These are phyloP conservation scores for Drosophila subquinaria DNA, from an alignment of 2,888 invertebrate species.

Conservation along the genomic window DNA sequence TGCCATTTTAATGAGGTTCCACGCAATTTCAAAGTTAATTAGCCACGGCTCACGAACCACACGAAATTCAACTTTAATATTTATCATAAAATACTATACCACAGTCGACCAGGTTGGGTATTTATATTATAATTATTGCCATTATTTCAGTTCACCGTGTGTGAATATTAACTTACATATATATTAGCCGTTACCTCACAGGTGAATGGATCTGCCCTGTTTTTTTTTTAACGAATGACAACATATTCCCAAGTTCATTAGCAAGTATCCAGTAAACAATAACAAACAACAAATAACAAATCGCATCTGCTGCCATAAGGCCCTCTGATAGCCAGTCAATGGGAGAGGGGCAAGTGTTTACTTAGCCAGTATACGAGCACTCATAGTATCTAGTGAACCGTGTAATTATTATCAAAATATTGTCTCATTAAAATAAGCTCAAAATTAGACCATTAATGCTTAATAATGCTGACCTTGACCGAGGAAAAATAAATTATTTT, in stretches of 20 bases:
- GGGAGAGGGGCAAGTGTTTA: background rate
- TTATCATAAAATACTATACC: conserved; percentile 34
- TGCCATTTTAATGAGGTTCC: conserved; percentile 44
- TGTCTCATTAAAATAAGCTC: background rate
- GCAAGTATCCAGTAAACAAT: conserved; percentile 33
- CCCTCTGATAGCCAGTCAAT: conserved; percentile 1
- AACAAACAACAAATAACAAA: conserved; percentile 19
- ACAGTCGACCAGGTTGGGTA: background rate
- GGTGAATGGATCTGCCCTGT: conserved; percentile 49
- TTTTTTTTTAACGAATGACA: conserved; percentile 35
- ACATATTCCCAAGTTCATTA: conserved; percentile 53
- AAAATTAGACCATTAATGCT: conserved; percentile 6
- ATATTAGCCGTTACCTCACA: conserved; percentile 26
- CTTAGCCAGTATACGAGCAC: background rate
- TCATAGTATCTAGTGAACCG: conserved; percentile 29
- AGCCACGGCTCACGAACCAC: conserved; percentile 12
- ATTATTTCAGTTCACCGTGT: conserved; percentile 16
- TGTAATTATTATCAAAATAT: conserved; percentile 45
- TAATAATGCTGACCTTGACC: background rate
- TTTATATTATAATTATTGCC: conserved; percentile 39
- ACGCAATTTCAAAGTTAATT: conserved; percentile 48
- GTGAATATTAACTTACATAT: conserved; percentile 32
- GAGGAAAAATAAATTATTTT: background rate
- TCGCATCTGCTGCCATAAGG: conserved; percentile 28
- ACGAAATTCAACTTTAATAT: conserved; percentile 29